A percentile compares a stretch with the other conserved stretches of the same genome.
Conservation (phyloP, 2,888 invertebrate species). For the Amphipyra berbera region DNA sequence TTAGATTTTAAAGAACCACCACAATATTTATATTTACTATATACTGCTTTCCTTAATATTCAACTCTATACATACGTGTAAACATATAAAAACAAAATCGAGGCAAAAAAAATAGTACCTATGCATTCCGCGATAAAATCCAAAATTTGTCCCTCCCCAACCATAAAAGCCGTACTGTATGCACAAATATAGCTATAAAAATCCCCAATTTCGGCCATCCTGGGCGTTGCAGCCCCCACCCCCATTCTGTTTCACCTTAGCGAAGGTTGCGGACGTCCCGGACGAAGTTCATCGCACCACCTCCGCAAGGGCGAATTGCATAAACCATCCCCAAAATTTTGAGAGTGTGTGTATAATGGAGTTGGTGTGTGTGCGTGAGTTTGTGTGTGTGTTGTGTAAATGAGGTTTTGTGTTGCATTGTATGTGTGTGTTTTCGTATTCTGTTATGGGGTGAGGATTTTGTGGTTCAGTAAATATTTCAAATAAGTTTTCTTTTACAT, state of each 20-base stretch:
- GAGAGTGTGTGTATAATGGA: constrained; percentile 23
- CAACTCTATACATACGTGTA: not conserved
- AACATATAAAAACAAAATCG: constrained; percentile 14
- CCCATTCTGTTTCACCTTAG: constrained; percentile 50
- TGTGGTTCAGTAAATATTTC: constrained; percentile 8
- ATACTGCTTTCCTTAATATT: not conserved
- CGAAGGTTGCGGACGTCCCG: constrained; percentile 59
- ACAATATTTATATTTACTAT: too few species aligned
- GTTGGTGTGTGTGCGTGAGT: constrained; percentile 1
- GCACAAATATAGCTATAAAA: constrained; percentile 38
- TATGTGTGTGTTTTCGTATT: constrained; percentile 6
- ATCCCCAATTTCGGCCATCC: constrained; percentile 44
- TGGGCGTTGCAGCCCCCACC: constrained; percentile 52
- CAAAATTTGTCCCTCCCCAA: constrained; percentile 15
- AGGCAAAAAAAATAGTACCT: not conserved
- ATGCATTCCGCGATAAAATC: constrained; percentile 19
- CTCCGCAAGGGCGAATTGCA: constrained; percentile 61
- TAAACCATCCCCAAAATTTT: constrained; percentile 55
- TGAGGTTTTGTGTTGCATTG: not conserved
- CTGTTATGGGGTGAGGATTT: constrained; percentile 1
- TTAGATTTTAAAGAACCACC: too few species aligned
- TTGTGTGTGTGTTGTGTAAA: constrained; percentile 25
- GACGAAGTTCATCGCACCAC: constrained; percentile 60
- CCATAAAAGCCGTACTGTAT: constrained; percentile 20
- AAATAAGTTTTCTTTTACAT: constrained; percentile 2